Evolutionary conservation across 2,113 vertebrate genomes (phyloP).

Genomic region (Genyomyrus donnyi): DNA sequence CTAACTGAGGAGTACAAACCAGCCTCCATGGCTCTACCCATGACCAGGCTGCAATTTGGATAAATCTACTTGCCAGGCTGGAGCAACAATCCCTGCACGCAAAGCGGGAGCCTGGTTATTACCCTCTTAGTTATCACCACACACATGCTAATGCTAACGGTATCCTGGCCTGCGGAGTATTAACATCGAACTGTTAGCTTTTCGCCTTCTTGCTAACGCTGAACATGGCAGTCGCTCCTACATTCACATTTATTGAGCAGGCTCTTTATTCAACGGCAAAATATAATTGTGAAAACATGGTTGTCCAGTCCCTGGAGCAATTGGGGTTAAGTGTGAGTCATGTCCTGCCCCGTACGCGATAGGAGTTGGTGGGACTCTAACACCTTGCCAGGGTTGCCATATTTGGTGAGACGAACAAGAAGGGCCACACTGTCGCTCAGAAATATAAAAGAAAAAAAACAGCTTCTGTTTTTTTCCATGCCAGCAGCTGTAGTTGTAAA

Average conservation of each 20-base stretch:
- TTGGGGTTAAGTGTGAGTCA: not conserved
- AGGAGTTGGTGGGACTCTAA: not conserved
- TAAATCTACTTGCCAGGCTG: not conserved
- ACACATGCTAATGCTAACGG: not conserved
- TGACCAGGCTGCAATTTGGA: not conserved
- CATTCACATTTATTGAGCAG: not conserved
- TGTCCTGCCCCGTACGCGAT: not conserved
- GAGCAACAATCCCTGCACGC: not conserved
- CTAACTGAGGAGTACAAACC: not conserved
- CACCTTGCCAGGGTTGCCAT: not conserved
- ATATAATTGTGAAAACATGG: not conserved
- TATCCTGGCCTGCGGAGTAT: not conserved
- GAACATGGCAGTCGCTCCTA: not conserved
- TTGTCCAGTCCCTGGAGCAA: not conserved
- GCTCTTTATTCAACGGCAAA: not conserved
- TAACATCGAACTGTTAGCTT: not conserved
- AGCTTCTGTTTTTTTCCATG: not conserved
- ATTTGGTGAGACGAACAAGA: not conserved
- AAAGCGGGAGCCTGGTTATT: not conserved
- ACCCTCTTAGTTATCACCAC: not conserved
- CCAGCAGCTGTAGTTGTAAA: not conserved
- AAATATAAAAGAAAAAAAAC: not conserved
- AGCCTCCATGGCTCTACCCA: not conserved
- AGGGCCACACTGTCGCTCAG: not conserved
- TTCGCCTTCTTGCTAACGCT: not conserved